These are phyloP conservation scores for Scolopax bukidnonensis DNA, from an alignment of 2,797 vertebrate species.

Conservation along the genomic window DNA sequence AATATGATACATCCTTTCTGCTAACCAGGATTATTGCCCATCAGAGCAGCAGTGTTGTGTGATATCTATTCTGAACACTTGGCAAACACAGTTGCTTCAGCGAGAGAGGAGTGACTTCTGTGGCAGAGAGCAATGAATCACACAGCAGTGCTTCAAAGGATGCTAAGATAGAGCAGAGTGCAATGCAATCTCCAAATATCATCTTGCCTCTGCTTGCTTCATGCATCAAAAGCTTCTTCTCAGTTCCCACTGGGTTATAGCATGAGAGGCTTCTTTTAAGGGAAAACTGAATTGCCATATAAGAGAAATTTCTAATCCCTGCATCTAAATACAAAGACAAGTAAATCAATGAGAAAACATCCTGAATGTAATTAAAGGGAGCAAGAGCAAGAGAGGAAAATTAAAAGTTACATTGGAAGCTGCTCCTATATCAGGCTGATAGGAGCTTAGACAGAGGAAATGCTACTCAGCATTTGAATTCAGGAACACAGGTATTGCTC, in stretches of 20 bases:
- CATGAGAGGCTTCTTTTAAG: slow-evolving; percentile 10
- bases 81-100: neutral
- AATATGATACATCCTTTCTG: accelerated
- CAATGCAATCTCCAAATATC: slow-evolving; percentile 8
- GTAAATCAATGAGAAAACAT: slow-evolving; percentile 59
- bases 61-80: neutral
- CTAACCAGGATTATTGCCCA: neutral
- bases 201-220: neutral
- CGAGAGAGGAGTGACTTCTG: neutral
- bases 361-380: slow-evolving; percentile 33
- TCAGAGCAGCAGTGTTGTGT: neutral
- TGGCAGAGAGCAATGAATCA: neutral
- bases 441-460: neutral
- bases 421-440: neutral
- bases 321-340: slow-evolving; percentile 41
- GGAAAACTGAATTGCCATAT: slow-evolving; percentile 24
- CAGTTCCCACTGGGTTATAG: neutral
- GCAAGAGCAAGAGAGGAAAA: neutral
- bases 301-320: slow-evolving; percentile 32
- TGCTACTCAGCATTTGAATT: neutral
- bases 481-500: neutral
- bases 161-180: neutral
- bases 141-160: neutral
- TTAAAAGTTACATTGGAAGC: neutral
- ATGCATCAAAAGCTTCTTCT: slow-evolving; percentile 18